Percentiles rank a stretch among this genome's conserved stretches.
These are phyloP conservation scores for Trypoxylus dichotomus DNA, from an alignment of 1,140 invertebrate genomes.

Conservation along the genomic window DNA sequence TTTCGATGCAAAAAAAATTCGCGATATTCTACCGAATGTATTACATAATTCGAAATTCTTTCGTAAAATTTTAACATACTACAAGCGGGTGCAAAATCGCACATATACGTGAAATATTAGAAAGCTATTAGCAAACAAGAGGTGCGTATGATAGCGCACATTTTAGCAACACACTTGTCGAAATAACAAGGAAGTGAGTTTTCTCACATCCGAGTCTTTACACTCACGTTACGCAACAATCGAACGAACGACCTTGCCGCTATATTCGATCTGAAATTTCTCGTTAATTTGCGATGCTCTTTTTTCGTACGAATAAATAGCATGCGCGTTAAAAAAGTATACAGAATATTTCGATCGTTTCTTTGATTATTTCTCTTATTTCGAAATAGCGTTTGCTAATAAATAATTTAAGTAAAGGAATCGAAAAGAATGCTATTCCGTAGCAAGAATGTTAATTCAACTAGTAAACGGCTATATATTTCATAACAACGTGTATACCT, in stretches of 20 bases:
- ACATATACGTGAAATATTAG: conserved; percentile 6
- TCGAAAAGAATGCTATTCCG: conserved; percentile 7
- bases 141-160: background rate
- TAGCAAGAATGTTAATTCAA: conserved; percentile 16
- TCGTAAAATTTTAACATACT: background rate
- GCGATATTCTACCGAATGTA: background rate
- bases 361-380: background rate
- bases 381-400: background rate
- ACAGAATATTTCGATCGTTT: background rate
- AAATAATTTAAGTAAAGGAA: background rate
- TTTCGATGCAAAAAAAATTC: too few relatives aligned
- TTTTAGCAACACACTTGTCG: background rate
- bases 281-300: background rate
- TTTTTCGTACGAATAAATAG: background rate
- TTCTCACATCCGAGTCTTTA: background rate
- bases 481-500: conserved; percentile 13
- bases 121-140: background rate
- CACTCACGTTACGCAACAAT: background rate
- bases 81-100: background rate
- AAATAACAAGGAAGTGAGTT: conserved; percentile 3
- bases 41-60: background rate
- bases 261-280: background rate
- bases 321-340: too few relatives aligned
- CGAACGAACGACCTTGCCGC: background rate
- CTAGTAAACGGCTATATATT: conserved; percentile 10